Evolutionary conservation across 2,888 invertebrate species (phyloP), one percentile per base, ranked within the genome.

Genomic region (Ptilodon capucinus): DNA sequence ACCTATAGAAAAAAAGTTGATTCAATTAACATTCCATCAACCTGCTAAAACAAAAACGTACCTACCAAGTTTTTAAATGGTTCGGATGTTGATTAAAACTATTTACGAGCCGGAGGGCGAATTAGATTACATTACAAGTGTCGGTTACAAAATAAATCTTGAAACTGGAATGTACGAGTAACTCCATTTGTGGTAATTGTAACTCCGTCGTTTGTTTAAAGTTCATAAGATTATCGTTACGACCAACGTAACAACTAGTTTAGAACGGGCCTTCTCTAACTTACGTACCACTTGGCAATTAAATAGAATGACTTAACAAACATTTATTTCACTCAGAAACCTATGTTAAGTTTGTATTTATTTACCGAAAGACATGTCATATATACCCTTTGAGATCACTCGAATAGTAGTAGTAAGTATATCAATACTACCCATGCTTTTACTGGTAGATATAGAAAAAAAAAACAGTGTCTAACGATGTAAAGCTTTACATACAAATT

Each of bases 181-280:
- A 52, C 46, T 13, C 16, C 7, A 9, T 18, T 39, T 38, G 38
- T 48, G 40, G 54, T 60, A 57, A 60, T 57, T 54, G 51, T 54
- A 54, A 54, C 51, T 46, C 46, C 45, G 47, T 47, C 54, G 51
- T 60, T 60, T 56, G 51, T 48, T 55, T 42, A 48, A 47, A 60
- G 56, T 56, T 59, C 59, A 55, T 55, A 46, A 55, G 59, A 58
- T 48, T 47, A 48, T 48, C 57, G 38, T 0, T n/a, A n/a, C n/a
- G n/a, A 28, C 4, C 2, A 7, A 25, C 9, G 3, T n/a, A n/a
- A n/a, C 28, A n/a, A 28, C 28, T 28, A 28, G 11, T 28, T 28
- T 28, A n/a, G 28, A 28, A 28, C 5, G n/a, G n/a, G n/a, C 28
- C n/a, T 28, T 28, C 11, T 28, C 3, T n/a, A n/a, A n/a, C 28